Percentiles rank a stretch among this genome's conserved stretches.
phyloP scores from a whole-genome alignment of 2,113 vertebrate genomes.

The Leptodactylus fuscus region DNA sequence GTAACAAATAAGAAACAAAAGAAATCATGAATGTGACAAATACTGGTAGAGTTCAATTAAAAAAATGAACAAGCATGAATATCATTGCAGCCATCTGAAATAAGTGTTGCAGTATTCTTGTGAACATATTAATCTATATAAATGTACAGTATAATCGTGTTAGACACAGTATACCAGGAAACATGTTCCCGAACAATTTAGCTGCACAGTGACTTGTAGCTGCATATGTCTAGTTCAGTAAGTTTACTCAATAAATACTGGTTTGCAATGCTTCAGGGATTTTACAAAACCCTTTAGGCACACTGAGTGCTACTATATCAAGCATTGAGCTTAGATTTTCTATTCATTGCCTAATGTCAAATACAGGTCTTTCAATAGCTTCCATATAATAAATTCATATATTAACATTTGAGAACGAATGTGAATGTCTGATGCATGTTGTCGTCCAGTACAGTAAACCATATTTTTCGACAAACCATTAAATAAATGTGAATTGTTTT shows the following conservation, averaged over 20 bases:
- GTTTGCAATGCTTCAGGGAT: slow-evolving; percentile 15
- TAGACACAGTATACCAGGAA: not conserved
- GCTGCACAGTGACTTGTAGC: not conserved
- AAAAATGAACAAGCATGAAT: too few species aligned
- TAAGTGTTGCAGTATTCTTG: not conserved
- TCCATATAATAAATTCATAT: not conserved
- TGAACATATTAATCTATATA: not conserved
- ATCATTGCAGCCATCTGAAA: not conserved
- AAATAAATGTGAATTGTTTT: not conserved
- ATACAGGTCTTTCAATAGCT: not conserved
- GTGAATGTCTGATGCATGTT: not conserved
- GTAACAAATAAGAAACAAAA: too few species aligned
- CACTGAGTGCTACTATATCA: not conserved
- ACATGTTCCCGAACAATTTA: not conserved
- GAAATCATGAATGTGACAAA: not conserved
- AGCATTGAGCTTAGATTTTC: not conserved
- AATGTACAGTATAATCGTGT: not conserved
- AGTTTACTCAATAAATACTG: not conserved
- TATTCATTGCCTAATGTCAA: not conserved
- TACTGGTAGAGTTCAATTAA: too few species aligned
- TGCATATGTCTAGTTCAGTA: not conserved
- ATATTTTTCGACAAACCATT: not conserved
- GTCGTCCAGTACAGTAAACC: not conserved
- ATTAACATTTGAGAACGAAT: not conserved
- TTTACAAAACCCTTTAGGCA: slow-evolving; percentile 6